These are phyloP conservation scores for Bothrops jararaca DNA, from an alignment of 2,113 vertebrate genomes.

Conservation along the genomic window DNA sequence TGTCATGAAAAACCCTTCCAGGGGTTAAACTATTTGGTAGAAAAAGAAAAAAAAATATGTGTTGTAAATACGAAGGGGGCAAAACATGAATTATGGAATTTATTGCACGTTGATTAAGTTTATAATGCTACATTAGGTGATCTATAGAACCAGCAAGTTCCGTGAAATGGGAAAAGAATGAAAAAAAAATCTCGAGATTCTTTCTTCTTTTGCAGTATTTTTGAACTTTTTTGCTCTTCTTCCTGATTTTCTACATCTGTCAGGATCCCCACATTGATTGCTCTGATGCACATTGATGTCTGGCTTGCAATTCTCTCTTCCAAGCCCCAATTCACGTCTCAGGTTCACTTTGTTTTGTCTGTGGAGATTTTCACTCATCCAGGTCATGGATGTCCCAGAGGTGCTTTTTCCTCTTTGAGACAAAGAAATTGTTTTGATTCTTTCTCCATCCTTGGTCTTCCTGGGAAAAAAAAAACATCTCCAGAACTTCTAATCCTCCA, in stretches of 20 bases:
- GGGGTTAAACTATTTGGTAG: constrained; percentile 17
- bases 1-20: constrained; percentile 4
- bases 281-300: too few species aligned
- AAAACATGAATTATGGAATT: background rate
- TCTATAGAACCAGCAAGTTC: too few species aligned
- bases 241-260: too few species aligned
- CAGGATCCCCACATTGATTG: too few species aligned
- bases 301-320: background rate
- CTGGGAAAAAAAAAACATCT: background rate
- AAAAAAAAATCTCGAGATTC: too few species aligned
- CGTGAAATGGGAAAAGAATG: too few species aligned
- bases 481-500: background rate
- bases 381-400: too few species aligned
- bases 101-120: background rate
- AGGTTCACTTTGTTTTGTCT: background rate
- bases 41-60: background rate
- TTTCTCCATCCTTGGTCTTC: background rate
- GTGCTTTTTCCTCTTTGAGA: too few species aligned
- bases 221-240: too few species aligned
- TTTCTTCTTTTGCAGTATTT: too few species aligned
- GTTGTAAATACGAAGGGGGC: background rate
- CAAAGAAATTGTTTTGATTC: background rate
- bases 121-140: background rate
- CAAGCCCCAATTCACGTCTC: background rate
- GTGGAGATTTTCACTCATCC: background rate